A percentile compares a stretch with the other conserved stretches of the same genome.
Evolutionary conservation across 2,113 vertebrate species (phyloP).

Genomic region (Chiloscyllium plagiosum): DNA sequence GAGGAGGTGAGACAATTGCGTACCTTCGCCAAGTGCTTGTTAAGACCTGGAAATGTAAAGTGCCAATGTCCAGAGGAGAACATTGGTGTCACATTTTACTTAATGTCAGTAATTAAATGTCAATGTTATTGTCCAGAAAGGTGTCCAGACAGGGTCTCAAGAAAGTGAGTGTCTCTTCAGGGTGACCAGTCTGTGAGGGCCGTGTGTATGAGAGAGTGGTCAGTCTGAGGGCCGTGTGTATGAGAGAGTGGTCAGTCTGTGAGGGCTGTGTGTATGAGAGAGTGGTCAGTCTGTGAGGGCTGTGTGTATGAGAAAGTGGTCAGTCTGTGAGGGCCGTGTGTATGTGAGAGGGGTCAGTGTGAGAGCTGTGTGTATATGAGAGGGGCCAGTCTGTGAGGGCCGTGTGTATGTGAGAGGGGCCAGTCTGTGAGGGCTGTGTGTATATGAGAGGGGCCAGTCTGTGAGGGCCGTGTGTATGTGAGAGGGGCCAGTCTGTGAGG

Average conservation of each 20-base stretch:
- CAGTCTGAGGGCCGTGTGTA: too few relatives aligned
- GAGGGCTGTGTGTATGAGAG: not conserved
- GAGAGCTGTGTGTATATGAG: not conserved
- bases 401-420: too few relatives aligned
- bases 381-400: too few relatives aligned
- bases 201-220: not conserved
- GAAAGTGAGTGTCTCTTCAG: not conserved
- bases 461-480: too few relatives aligned
- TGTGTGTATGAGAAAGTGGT: too few relatives aligned
- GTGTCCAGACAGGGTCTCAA: not conserved
- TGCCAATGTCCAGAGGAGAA: too few relatives aligned
- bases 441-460: too few relatives aligned
- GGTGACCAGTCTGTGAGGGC: not conserved
- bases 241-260: not conserved
- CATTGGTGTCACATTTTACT: not conserved
- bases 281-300: too few relatives aligned
- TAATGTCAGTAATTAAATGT: not conserved
- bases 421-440: not conserved
- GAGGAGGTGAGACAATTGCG: constrained; percentile 73
- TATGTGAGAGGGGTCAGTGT: not conserved
- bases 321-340: too few relatives aligned
- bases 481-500: not conserved
- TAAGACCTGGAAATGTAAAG: not conserved
- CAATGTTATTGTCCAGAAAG: not conserved
- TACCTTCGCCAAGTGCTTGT: not conserved